Evolutionary conservation across 1,140 invertebrate genomes (phyloP), one percentile per base, ranked within the genome.

Genomic region (Hylyphantes graminicola): DNA sequence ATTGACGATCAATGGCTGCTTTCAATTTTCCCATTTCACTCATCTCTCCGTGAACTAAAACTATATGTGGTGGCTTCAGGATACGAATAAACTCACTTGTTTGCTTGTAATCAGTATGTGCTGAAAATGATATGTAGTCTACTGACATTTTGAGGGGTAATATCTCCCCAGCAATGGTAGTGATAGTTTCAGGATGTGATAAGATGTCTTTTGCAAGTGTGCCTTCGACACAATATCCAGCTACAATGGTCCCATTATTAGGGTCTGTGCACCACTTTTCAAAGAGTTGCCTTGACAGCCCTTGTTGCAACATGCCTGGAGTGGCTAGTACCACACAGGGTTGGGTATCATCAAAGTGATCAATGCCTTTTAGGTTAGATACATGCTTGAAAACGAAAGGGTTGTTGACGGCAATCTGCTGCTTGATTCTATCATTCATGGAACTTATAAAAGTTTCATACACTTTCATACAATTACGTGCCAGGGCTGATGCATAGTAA

Each of bases 231-330:
- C 98, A 99, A 89, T 99, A 99, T 88, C 97, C 97, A 82, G 98
- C 98, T 88, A 99, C 98, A 72, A 99, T 99, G 54, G 97, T 96
- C 0, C 98, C 98, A 91, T 99, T 99, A 88, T 98, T 97, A 6
- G 96, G 92, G 90, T 99, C 97, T 0, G 96, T 97, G 89, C 98
- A 99, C 98, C 98, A 99, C 3, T 93, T 95, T 90, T 99, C 98
- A 91, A 99, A 99, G 6, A 99, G 91, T 90, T 99, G 98, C 55
- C 98, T 91, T 0, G 97, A 99, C 2, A 99, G 90, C 0, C 98
- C 98, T 88, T 95, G 98, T 91, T 99, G 98, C 96, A 99, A 98
- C 98, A 99, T 99, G 90, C 98, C 98, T 4, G 98, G 98, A 0
- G 96, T 98, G 0, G 98, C 98, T 95, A 99, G 96, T 0, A 99